A percentile compares a stretch with the other conserved stretches of the same genome.
These are phyloP conservation scores for Brachionus koreanus DNA, from an alignment of 1,140 invertebrate species.

Conservation along the genomic window DNA sequence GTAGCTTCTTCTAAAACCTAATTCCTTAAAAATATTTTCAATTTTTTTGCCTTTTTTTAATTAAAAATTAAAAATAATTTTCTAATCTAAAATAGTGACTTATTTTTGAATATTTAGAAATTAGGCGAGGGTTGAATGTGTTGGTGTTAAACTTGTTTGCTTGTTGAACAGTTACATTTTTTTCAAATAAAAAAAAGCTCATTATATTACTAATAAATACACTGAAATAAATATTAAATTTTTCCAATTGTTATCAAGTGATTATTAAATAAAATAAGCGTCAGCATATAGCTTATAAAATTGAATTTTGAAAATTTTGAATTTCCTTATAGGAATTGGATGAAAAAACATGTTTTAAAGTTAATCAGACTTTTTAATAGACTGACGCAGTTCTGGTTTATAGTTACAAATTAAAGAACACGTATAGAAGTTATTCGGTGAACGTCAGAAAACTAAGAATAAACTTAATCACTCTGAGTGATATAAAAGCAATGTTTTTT, in stretches of 20 bases:
- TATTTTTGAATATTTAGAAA: not conserved
- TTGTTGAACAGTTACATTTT: not conserved
- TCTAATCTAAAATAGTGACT: not conserved
- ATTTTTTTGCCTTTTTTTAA: too few species aligned
- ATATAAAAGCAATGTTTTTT: not conserved
- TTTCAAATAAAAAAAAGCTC: not conserved
- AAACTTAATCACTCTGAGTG: not conserved
- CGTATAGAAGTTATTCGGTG: not conserved
- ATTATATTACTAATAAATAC: not conserved
- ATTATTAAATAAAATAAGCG: not conserved
- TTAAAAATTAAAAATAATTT: too few species aligned
- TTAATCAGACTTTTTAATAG: slow-evolving; percentile 1
- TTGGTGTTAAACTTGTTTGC: not conserved
- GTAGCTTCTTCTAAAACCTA: too few species aligned
- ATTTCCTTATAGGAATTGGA: not conserved
- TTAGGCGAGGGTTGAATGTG: not conserved
- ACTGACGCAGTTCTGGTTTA: not conserved
- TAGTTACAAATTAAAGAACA: not conserved
- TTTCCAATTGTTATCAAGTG: not conserved
- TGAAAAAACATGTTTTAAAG: not conserved
- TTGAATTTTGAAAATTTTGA: not conserved
- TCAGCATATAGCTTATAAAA: not conserved
- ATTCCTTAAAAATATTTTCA: too few species aligned
- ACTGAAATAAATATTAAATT: not conserved
- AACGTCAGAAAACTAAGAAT: not conserved